A percentile compares a stretch with the other conserved stretches of the same genome.
Conservation (phyloP, 1,140 invertebrate genomes). For the Ooceraea biroi region DNA sequence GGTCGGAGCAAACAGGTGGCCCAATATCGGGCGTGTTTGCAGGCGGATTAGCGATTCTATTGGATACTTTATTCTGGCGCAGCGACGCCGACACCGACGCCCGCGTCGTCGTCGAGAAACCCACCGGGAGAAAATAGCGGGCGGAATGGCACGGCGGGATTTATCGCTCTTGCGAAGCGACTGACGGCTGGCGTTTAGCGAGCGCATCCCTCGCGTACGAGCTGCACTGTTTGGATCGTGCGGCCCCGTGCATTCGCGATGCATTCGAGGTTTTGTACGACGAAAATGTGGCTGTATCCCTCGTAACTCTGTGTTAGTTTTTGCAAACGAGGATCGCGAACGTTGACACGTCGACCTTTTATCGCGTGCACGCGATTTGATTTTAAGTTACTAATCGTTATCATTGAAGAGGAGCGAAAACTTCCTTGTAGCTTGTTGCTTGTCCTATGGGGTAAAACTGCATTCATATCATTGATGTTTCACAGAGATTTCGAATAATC, state of each 20-base stretch:
- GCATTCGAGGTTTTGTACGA: constrained; percentile 46
- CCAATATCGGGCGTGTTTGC: constrained; percentile 74
- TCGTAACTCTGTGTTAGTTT: constrained; percentile 13
- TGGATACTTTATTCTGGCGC: constrained; percentile 71
- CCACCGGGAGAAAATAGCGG: constrained; percentile 48
- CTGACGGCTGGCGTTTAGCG: constrained; percentile 56
- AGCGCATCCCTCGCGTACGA: constrained; percentile 37
- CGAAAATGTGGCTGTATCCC: constrained; percentile 20
- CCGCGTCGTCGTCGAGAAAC: constrained; percentile 30
- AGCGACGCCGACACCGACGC: constrained; percentile 36
- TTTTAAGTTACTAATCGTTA: not conserved
- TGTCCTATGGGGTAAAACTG: too few species aligned
- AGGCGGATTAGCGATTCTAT: constrained; percentile 72
- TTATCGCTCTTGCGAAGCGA: constrained; percentile 57
- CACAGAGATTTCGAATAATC: too few species aligned
- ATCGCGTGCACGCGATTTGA: not conserved
- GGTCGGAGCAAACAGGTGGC: constrained; percentile 72
- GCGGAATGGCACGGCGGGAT: constrained; percentile 44
- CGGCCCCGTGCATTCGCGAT: constrained; percentile 13
- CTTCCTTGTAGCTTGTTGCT: too few species aligned
- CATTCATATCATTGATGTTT: too few species aligned
- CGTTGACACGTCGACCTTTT: constrained; percentile 31
- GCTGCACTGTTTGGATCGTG: constrained; percentile 14
- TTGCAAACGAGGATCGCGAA: constrained; percentile 13
- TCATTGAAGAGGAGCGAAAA: too few species aligned